Conservation (phyloP, 2,797 vertebrate genomes). For the Prunella strophiata region DNA sequence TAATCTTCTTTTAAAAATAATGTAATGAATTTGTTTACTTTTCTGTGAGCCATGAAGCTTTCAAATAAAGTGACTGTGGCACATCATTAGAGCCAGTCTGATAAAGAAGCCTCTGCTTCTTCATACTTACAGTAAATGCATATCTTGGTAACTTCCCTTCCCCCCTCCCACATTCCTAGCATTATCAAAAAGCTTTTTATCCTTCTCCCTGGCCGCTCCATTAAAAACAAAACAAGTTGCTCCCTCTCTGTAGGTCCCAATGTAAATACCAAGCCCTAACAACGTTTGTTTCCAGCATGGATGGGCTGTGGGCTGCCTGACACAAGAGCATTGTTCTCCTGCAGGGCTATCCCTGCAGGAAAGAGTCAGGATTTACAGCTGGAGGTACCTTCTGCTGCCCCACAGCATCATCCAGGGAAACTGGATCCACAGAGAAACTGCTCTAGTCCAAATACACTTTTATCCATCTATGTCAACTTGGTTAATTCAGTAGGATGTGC, state of each 20-base stretch:
- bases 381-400: not conserved
- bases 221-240: constrained; percentile 42
- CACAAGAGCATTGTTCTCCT: not conserved
- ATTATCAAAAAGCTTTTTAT: constrained; percentile 62
- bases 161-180: constrained; percentile 8
- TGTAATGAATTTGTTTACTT: constrained; percentile 70
- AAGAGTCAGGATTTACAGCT: not conserved
- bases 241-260: not conserved
- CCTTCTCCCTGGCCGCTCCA: not conserved
- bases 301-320: not conserved
- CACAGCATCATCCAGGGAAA: not conserved
- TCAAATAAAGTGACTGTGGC: constrained; percentile 62
- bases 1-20: constrained; percentile 69
- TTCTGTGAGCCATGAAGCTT: constrained; percentile 53
- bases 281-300: not conserved
- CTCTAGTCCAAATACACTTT: not conserved
- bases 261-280: not conserved
- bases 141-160: not conserved
- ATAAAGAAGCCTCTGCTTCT: constrained; percentile 55
- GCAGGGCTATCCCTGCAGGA: rapidly evolving
- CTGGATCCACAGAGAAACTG: not conserved
- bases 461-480: not conserved
- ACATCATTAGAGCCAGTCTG: constrained; percentile 54
- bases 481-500: rapidly evolving
- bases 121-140: constrained; percentile 14